These are phyloP conservation scores for Scaptomyza parva DNA, from an alignment of 2,888 invertebrate species.

Conservation along the genomic window DNA sequence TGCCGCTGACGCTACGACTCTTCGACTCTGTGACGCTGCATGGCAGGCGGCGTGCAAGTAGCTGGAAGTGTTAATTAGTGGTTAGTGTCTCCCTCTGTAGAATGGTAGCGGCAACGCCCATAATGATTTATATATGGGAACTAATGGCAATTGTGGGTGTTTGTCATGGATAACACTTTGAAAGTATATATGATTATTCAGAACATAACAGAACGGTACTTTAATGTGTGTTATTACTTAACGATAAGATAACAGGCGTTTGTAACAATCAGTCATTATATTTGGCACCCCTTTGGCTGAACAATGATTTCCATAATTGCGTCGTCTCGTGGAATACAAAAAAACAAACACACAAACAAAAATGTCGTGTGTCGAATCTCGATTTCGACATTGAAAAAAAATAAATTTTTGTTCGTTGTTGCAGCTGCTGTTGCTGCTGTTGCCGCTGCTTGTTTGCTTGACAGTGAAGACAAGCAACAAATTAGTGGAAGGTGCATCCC, in stretches of 20 bases:
- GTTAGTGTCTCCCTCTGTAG: constrained; percentile 54
- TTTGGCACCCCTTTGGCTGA: background rate
- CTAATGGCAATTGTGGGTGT: constrained; percentile 47
- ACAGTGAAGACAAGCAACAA: constrained; percentile 59
- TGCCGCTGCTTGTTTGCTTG: constrained; percentile 28
- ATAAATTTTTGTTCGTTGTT: constrained; percentile 20
- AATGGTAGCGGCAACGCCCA: constrained; percentile 3
- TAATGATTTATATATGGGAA: constrained; percentile 48
- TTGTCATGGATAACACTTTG: constrained; percentile 8
- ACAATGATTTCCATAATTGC: constrained; percentile 71
- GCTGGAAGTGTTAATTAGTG: constrained; percentile 80
- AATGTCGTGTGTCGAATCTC: constrained; percentile 41
- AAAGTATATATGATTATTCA: background rate
- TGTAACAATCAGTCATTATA: constrained; percentile 6
- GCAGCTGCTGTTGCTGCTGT: background rate
- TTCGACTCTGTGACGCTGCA: constrained; percentile 19
- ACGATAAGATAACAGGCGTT: constrained; percentile 31
- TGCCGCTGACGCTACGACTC: background rate
- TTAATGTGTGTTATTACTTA: constrained; percentile 10
- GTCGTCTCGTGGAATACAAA: constrained; percentile 8
- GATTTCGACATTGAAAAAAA: constrained; percentile 55
- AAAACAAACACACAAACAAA: background rate
- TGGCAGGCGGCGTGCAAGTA: constrained; percentile 77
- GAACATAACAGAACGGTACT: constrained; percentile 1
- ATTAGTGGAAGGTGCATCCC: constrained; percentile 58